Percentiles rank a stretch among this genome's conserved stretches.
These are phyloP conservation scores for Hylaea fasciaria DNA, from an alignment of 2,888 invertebrate species.

Conservation along the genomic window DNA sequence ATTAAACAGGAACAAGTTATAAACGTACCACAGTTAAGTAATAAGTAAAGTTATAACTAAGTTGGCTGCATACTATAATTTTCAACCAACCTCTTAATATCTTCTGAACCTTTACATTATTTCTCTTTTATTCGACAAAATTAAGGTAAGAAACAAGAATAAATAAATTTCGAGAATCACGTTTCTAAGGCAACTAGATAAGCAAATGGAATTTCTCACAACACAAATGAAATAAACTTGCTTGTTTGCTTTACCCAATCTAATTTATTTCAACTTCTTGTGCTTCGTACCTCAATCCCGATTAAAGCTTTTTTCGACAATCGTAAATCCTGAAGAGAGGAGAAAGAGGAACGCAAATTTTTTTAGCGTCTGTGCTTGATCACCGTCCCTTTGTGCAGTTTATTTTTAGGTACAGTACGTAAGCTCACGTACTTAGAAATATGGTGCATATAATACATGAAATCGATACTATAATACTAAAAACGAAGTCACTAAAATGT, in stretches of 20 bases:
- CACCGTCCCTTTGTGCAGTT: conserved; percentile 26
- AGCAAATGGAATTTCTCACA: conserved; percentile 34
- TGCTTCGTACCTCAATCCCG: conserved; percentile 33
- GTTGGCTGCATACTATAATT: too few species aligned
- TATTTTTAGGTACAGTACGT: conserved; percentile 14
- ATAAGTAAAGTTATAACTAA: conserved; percentile 3
- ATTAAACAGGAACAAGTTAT: conserved; percentile 37
- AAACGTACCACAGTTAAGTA: conserved; percentile 11
- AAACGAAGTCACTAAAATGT: too few species aligned
- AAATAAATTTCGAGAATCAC: conserved; percentile 25
- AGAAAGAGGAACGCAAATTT: conserved; percentile 42
- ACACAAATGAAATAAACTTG: conserved; percentile 36
- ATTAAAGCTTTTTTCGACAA: conserved; percentile 37
- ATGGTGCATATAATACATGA: too few species aligned
- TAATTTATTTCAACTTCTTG: conserved; percentile 39
- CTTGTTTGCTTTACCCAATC: conserved; percentile 36
- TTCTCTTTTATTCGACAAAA: neutral
- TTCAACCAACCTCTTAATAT: too few species aligned
- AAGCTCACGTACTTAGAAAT: neutral
- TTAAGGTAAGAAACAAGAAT: conserved; percentile 17
- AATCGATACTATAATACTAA: too few species aligned
- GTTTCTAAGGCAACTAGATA: conserved; percentile 29
- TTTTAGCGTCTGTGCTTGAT: conserved; percentile 42
- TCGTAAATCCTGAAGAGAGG: conserved; percentile 40
- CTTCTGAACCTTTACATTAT: too few species aligned